Evolutionary conservation across 2,113 vertebrate genomes (phyloP).

Genomic region (Clupea harengus): DNA sequence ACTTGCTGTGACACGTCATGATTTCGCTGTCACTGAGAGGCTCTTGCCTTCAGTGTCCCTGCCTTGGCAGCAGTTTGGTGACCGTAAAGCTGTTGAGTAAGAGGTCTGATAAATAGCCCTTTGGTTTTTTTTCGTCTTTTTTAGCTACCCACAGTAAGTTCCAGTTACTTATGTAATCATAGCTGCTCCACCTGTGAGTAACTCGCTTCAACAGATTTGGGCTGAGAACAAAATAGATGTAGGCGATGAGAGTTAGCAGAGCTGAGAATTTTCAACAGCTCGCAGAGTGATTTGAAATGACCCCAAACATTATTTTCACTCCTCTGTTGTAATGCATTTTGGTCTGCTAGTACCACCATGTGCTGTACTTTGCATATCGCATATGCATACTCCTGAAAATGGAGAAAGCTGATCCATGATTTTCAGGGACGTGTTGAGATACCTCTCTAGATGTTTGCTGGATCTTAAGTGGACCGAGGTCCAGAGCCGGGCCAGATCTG

Average conservation of each 20-base stretch:
- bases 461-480: background rate
- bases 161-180: background rate
- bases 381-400: background rate
- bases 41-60: background rate
- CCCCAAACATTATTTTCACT: background rate
- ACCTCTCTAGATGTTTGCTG: background rate
- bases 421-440: background rate
- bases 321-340: background rate
- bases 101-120: background rate
- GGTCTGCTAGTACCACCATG: background rate
- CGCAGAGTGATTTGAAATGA: background rate
- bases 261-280: background rate
- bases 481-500: no score
- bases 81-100: background rate
- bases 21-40: conserved; percentile 16
- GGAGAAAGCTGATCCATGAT: background rate
- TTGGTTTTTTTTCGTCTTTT: no score
- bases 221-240: background rate
- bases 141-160: background rate
- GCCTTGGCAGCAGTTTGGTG: conserved; percentile 10
- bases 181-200: background rate
- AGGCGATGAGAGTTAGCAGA: background rate
- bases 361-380: background rate
- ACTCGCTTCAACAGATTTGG: background rate
- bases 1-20: conserved; percentile 27